These are phyloP conservation scores for Tadarida brasiliensis DNA, from an alignment of 2,797 vertebrate genomes.

Conservation along the genomic window DNA sequence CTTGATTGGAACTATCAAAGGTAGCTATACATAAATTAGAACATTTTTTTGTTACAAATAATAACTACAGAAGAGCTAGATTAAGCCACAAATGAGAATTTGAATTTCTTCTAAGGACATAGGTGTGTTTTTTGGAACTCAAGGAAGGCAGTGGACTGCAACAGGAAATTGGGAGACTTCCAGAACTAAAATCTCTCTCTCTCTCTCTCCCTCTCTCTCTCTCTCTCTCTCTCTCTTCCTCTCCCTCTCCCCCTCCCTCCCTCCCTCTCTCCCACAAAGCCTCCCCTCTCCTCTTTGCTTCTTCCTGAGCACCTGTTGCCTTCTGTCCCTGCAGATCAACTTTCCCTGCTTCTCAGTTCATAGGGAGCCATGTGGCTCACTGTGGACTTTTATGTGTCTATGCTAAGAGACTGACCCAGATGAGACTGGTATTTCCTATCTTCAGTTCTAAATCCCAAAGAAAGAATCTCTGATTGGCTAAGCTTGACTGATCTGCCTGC, in stretches of 20 bases:
- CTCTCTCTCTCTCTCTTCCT: neutral
- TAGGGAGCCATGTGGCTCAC: neutral
- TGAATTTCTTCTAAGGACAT: neutral
- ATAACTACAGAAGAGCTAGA: neutral
- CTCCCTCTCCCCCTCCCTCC: neutral
- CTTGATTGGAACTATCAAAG: neutral
- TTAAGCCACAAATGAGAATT: neutral
- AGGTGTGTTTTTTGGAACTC: neutral
- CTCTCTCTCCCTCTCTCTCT: neutral
- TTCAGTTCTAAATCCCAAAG: neutral
- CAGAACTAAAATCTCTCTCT: neutral
- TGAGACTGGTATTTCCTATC: neutral
- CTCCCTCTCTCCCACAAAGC: accelerated
- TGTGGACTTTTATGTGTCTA: neutral
- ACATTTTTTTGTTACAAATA: neutral
- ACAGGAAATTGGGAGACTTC: neutral
- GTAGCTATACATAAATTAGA: neutral
- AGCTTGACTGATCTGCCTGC: neutral
- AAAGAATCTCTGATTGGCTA: neutral
- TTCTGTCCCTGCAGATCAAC: neutral
- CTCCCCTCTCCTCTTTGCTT: neutral
- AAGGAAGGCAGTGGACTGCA: neutral
- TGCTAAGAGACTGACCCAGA: neutral
- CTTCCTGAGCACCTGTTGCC: neutral
- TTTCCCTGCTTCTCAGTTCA: neutral